Conservation (phyloP, 2,797 vertebrate species). For the Coilia nasus region DNA sequence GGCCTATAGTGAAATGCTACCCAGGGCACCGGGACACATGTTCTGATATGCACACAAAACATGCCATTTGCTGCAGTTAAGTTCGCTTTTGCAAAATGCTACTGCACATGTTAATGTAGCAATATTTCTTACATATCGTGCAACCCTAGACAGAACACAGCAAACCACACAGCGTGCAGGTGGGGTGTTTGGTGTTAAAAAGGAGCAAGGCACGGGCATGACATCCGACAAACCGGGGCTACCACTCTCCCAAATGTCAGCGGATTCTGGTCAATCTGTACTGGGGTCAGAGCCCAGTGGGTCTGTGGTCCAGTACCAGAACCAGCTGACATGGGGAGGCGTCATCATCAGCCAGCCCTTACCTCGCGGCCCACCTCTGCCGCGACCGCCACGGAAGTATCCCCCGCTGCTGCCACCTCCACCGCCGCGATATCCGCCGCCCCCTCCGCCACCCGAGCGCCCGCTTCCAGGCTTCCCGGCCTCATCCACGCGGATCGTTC, state of each 20-base stretch:
- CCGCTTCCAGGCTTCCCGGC: constrained; percentile 89
- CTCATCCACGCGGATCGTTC: constrained; percentile 93
- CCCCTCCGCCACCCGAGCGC: constrained; percentile 59
- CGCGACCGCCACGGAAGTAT: constrained; percentile 82
- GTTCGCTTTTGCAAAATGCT: no score
- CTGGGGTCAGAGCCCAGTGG: no score
- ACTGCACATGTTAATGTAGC: no score
- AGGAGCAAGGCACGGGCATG: not conserved
- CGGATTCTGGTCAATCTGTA: not conserved
- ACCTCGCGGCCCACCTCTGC: constrained; percentile 72
- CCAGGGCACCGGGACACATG: no score
- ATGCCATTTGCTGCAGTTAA: no score
- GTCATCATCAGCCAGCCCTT: constrained; percentile 30
- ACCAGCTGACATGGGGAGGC: not conserved
- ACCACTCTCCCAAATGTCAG: not conserved
- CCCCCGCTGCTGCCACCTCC: constrained; percentile 65
- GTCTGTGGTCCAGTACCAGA: not conserved
- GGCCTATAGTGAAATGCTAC: no score
- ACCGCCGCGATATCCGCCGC: constrained; percentile 70
- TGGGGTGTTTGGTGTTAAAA: not conserved
- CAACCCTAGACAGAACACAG: not conserved
- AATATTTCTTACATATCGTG: no score
- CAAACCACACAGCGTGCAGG: not conserved
- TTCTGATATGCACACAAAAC: no score
- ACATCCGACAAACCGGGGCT: not conserved